phyloP scores from a whole-genome alignment of 1,140 invertebrate genomes.

The Pseudomyrmex cubaensis region DNA sequence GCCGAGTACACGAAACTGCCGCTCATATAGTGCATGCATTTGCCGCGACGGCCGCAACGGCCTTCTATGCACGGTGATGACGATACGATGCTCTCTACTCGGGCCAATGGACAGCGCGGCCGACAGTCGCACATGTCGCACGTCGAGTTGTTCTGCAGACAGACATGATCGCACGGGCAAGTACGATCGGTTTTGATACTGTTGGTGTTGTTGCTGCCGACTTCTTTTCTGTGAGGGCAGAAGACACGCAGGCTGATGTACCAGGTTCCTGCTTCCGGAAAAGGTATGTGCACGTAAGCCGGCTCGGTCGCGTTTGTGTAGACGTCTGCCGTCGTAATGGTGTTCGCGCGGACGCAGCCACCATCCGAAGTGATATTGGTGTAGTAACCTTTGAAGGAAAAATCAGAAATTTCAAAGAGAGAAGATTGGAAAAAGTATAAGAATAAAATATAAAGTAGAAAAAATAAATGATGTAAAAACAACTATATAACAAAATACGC shows the following conservation, averaged over 20 bases:
- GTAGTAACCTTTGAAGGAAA: constrained; percentile 73
- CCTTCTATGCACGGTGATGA: constrained; percentile 89
- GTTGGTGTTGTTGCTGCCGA: too few relatives aligned
- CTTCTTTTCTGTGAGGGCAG: constrained; percentile 83
- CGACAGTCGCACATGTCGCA: constrained; percentile 83
- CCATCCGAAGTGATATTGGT: constrained; percentile 74
- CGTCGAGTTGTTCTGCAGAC: constrained; percentile 74
- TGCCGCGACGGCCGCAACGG: constrained; percentile 88
- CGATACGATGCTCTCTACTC: constrained; percentile 87
- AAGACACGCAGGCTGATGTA: constrained; percentile 89
- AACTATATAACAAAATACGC: not conserved
- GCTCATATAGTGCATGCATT: constrained; percentile 90
- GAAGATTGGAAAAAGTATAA: not conserved
- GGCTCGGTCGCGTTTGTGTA: constrained; percentile 83
- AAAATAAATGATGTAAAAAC: not conserved
- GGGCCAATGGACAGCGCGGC: constrained; percentile 73
- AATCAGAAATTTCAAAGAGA: not conserved
- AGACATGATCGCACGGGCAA: constrained; percentile 74
- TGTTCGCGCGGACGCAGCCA: constrained; percentile 67
- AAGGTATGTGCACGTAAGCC: constrained; percentile 89
- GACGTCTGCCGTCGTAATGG: constrained; percentile 72
- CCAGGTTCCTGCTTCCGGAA: constrained; percentile 92
- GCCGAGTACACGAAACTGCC: constrained; percentile 91
- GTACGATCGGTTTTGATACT: constrained; percentile 7
- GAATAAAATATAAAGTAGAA: not conserved